Evolutionary conservation across 2,888 invertebrate genomes (phyloP), one percentile per base, ranked within the genome.

Genomic region (Escarpia spicata): DNA sequence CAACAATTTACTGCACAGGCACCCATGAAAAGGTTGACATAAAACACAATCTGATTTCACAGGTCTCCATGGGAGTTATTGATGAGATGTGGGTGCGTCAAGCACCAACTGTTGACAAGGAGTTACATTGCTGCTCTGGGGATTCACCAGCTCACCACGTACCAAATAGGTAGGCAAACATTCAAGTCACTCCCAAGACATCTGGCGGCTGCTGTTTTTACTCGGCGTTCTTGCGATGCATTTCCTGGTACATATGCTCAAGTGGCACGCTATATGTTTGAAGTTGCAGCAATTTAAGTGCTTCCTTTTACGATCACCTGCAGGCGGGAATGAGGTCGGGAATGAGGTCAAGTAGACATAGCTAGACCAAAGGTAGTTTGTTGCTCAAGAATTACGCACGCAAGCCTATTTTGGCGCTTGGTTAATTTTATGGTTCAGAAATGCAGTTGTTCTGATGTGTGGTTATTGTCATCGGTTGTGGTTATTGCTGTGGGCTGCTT

Each of bases 41-140:
- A 75, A 75, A 75, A 75, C 75, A 75, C 75, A 75, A 75, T 75
- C 75, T 75, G 75, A 75, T 75, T 75, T 75, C 75, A 75, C 6
- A n/a, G 4, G 26, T 2, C 26, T 15, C 75, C 6, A 6, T 26
- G 26, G 75, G 75, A 75, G 75, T 75, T 75, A 75, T 75, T 75
- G 75, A 75, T 75, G 75, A 75, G 75, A 75, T 26, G 75, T 75
- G 26, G 26, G 19, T 75, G n/a, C 6, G 26, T 75, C 75, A 75
- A 75, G 26, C 75, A 15, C 75, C n/a, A n/a, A 26, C 75, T 26
- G 75, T 75, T 75, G 75, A 26, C 1, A 26, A 75, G n/a, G 75
- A 75, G 26, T 75, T 75, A n/a, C 75, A 75, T 26, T 6, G 75
- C 26, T 26, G 26, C 75, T 19, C 75, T n/a, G 19, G 75, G 75